Conservation (phyloP, 2,888 invertebrate genomes). For the Acrobasis consociella region DNA sequence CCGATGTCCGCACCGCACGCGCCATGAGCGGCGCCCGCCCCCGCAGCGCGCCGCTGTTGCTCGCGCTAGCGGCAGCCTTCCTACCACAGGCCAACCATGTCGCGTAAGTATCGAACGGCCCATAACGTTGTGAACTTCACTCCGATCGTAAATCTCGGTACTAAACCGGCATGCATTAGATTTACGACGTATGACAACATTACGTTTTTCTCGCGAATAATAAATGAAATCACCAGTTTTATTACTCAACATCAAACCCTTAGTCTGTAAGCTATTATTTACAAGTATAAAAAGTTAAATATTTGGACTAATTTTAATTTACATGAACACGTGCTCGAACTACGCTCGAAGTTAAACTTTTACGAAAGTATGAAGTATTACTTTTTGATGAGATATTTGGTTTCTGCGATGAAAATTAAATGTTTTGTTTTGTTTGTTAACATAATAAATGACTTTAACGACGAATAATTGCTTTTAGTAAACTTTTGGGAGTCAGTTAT, state of each 20-base stretch:
- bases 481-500: no score
- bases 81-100: constrained; percentile 83
- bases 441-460: no score
- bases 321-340: background rate
- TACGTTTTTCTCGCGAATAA: constrained; percentile 30
- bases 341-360: background rate
- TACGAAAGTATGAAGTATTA: no score
- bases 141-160: constrained; percentile 48
- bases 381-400: no score
- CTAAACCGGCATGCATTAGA: constrained; percentile 49
- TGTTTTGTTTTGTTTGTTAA: no score
- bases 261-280: constrained; percentile 4
- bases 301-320: background rate
- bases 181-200: constrained; percentile 41
- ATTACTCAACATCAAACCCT: background rate
- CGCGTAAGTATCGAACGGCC: constrained; percentile 79
- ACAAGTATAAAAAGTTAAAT: background rate
- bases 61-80: constrained; percentile 83
- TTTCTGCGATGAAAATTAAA: no score
- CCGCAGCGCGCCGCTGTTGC: constrained; percentile 83
- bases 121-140: background rate
- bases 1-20: constrained; percentile 72
- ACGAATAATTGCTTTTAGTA: no score
- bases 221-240: constrained; percentile 12
- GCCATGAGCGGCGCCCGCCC: constrained; percentile 82